Percentiles rank a stretch among this genome's conserved stretches.
These are phyloP conservation scores for Scelioninae gen. 1 DNA, from an alignment of 2,888 invertebrate genomes.

Conservation along the genomic window DNA sequence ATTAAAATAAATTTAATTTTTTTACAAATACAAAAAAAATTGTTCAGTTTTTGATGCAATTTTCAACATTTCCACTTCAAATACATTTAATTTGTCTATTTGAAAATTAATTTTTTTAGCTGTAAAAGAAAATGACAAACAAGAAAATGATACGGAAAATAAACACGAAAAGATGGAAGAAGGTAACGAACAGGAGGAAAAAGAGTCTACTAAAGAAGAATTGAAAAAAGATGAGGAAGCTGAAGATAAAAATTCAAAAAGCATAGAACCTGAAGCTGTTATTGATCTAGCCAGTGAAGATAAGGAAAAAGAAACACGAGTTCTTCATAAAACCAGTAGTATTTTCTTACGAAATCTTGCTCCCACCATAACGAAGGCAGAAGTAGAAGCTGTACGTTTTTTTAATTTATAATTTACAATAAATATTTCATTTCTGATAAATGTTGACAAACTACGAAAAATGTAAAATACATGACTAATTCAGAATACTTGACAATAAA, in stretches of 20 bases:
- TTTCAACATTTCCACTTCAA: neutral
- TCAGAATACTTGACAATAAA: too few species aligned
- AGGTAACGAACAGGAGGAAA: slow-evolving; percentile 79
- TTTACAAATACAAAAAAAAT: neutral
- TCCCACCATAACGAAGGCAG: slow-evolving; percentile 97
- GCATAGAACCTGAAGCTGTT: slow-evolving; percentile 84
- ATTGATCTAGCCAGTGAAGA: slow-evolving; percentile 83
- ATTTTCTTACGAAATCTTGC: slow-evolving; percentile 98
- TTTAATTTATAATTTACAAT: too few species aligned
- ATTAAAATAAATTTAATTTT: too few species aligned
- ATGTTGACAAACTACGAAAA: too few species aligned
- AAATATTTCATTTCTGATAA: too few species aligned
- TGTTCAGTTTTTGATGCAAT: neutral
- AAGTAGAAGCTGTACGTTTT: slow-evolving; percentile 93
- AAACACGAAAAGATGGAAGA: slow-evolving; percentile 78
- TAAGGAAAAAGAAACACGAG: slow-evolving; percentile 87
- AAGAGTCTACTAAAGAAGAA: slow-evolving; percentile 77
- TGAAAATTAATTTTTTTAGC: slow-evolving; percentile 38
- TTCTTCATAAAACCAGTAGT: slow-evolving; percentile 97
- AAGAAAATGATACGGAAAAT: slow-evolving; percentile 75
- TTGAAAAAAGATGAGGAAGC: slow-evolving; percentile 78
- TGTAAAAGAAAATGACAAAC: slow-evolving; percentile 73
- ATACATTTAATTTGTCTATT: neutral
- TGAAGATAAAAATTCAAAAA: slow-evolving; percentile 79
- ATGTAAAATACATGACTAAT: too few species aligned